phyloP scores from a whole-genome alignment of 2,113 vertebrate genomes.

The Tamias sibiricus region DNA sequence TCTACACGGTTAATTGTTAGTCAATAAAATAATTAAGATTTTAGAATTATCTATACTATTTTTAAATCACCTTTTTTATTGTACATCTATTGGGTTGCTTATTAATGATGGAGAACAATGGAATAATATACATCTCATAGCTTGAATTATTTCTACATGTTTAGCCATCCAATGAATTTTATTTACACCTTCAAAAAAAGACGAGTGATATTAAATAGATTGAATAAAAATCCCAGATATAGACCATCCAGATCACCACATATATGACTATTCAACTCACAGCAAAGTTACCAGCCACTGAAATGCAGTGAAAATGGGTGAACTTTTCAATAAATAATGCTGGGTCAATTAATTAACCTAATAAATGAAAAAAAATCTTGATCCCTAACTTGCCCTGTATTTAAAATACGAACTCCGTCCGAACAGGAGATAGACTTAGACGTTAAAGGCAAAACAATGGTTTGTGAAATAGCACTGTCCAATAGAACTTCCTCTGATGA shows the following conservation, averaged over 20 bases:
- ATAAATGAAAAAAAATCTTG: background rate
- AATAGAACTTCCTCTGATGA: background rate
- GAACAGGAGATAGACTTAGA: background rate
- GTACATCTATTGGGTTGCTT: background rate
- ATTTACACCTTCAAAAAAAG: background rate
- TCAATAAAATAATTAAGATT: constrained; percentile 46
- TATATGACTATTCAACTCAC: background rate
- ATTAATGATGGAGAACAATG: background rate
- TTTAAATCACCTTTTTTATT: background rate
- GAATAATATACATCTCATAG: background rate
- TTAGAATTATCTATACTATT: background rate
- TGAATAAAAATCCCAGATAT: background rate
- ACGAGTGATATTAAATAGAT: background rate
- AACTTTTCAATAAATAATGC: background rate
- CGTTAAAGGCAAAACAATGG: background rate
- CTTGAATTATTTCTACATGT: background rate
- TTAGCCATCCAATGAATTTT: background rate
- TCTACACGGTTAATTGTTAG: background rate
- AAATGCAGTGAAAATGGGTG: background rate
- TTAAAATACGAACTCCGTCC: constrained; percentile 5
- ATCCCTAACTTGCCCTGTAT: background rate
- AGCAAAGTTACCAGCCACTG: background rate
- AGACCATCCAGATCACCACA: background rate
- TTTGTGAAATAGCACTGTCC: background rate
- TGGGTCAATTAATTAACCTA: background rate